A percentile compares a stretch with the other conserved stretches of the same genome.
These are phyloP conservation scores for Mormyrus proboscirostris DNA, from an alignment of 2,797 vertebrate genomes.

Conservation along the genomic window DNA sequence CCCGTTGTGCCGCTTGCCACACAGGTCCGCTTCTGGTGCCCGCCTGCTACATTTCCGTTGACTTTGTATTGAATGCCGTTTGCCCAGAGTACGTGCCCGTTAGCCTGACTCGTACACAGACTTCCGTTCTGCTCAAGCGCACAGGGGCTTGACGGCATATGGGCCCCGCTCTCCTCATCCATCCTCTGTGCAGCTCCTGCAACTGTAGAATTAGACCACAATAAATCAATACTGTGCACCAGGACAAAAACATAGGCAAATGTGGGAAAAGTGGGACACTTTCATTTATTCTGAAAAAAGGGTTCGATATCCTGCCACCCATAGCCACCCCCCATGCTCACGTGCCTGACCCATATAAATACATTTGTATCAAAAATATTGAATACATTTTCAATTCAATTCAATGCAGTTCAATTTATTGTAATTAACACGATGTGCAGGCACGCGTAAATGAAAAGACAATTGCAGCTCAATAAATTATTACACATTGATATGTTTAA, in stretches of 20 bases:
- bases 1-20: conserved; percentile 33
- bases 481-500: not conserved
- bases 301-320: not conserved
- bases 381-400: not conserved
- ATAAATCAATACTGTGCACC: not conserved
- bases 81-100: conserved; percentile 41
- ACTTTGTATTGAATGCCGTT: conserved; percentile 41
- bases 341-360: not conserved
- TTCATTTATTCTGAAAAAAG: not conserved
- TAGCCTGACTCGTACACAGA: conserved; percentile 42
- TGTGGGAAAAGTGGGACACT: not conserved
- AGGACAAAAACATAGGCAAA: not conserved
- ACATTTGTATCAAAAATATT: not conserved
- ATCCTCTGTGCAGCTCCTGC: conserved; percentile 53
- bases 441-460: not conserved
- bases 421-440: not conserved
- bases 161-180: conserved; percentile 49
- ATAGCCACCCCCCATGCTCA: not conserved
- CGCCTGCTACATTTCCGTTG: conserved; percentile 38
- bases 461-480: not conserved
- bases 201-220: not conserved
- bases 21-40: conserved; percentile 42
- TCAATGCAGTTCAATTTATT: not conserved
- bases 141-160: conserved; percentile 39
- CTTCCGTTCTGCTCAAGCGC: conserved; percentile 20